Conservation (phyloP, 2,113 vertebrate genomes). For the Spilogale gracilis region DNA sequence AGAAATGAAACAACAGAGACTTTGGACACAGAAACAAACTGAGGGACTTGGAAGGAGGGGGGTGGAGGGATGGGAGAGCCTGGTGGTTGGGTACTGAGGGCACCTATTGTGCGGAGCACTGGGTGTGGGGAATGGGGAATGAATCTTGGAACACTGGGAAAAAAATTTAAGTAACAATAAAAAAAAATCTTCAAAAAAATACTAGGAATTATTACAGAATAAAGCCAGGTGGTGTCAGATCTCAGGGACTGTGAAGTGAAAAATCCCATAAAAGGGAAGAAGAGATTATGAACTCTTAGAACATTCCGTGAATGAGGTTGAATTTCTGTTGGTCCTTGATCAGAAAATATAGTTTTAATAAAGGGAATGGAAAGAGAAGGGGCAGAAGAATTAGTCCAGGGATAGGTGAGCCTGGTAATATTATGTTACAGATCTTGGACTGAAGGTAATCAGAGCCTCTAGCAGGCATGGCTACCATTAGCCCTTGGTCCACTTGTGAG, state of each 20-base stretch:
- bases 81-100: too few relatives aligned
- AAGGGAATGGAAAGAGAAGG: not conserved
- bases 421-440: not conserved
- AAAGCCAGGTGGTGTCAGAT: not conserved
- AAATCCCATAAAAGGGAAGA: not conserved
- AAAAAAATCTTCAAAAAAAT: too few relatives aligned
- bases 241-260: not conserved
- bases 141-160: too few relatives aligned
- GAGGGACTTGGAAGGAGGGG: too few relatives aligned
- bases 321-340: not conserved
- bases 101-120: too few relatives aligned
- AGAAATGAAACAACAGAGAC: too few relatives aligned
- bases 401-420: not conserved
- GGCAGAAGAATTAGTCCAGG: not conserved
- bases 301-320: not conserved
- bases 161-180: too few relatives aligned
- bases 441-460: not conserved
- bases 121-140: too few relatives aligned
- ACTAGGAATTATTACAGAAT: not conserved
- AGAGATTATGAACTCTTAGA: not conserved
- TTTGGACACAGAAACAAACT: too few relatives aligned
- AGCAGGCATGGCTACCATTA: accelerated
- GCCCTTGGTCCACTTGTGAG: not conserved
- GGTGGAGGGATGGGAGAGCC: too few relatives aligned
- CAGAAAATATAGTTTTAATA: not conserved